Evolutionary conservation across 2,888 invertebrate genomes (phyloP).

Genomic region (Metopia argyrocephala): DNA sequence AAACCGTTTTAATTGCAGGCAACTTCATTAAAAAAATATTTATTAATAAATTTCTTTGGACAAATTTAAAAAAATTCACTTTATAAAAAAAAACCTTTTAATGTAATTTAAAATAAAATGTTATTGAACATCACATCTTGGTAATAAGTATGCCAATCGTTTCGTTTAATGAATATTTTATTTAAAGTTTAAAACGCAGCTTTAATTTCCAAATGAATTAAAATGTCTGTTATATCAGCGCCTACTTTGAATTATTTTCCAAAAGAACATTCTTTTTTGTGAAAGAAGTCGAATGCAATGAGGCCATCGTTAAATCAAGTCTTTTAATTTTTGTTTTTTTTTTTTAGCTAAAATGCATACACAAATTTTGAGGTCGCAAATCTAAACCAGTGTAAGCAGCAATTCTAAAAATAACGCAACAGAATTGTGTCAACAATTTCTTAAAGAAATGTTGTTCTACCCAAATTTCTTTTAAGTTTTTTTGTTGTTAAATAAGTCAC

Average conservation of each 20-base stretch:
- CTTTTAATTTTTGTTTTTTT: neutral
- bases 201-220: neutral
- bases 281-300: neutral
- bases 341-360: neutral
- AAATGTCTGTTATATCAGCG: neutral
- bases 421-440: neutral
- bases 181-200: neutral
- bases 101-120: too few relatives aligned
- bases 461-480: too few relatives aligned
- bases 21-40: too few relatives aligned
- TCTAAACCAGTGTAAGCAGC: neutral
- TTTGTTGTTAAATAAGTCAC: neutral
- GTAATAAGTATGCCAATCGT: too few relatives aligned
- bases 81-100: too few relatives aligned
- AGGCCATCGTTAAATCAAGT: neutral
- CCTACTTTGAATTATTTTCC: neutral
- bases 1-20: too few relatives aligned
- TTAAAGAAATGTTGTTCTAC: neutral
- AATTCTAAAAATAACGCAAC: neutral
- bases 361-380: neutral
- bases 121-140: too few relatives aligned
- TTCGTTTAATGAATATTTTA: too few relatives aligned
- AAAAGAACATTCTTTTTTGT: neutral
- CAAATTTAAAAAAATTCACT: too few relatives aligned
- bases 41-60: too few relatives aligned